Percentiles rank a stretch among this genome's conserved stretches.
These are phyloP conservation scores for Mastomys coucha DNA, from an alignment of 2,113 vertebrate genomes.

Conservation along the genomic window DNA sequence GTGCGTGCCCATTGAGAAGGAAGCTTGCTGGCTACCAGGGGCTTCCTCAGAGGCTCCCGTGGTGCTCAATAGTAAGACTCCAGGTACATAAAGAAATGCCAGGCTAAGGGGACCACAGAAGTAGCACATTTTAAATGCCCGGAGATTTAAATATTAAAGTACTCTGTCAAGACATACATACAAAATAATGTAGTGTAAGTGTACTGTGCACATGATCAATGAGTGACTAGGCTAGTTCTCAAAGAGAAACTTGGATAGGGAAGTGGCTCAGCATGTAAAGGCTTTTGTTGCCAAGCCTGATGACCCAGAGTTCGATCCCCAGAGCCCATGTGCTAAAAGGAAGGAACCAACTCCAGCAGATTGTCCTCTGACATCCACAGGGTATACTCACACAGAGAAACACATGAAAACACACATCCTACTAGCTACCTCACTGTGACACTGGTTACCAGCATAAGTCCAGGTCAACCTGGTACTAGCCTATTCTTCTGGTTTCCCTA, in stretches of 20 bases:
- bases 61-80: background rate
- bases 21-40: accelerated
- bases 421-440: background rate
- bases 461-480: no score
- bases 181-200: background rate
- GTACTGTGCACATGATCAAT: background rate
- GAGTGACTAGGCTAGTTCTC: background rate
- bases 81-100: background rate
- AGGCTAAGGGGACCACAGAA: background rate
- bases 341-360: no score
- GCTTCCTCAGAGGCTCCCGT: background rate
- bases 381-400: no score
- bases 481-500: no score
- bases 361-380: background rate
- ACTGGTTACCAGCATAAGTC: background rate
- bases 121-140: background rate
- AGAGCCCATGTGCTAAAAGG: background rate
- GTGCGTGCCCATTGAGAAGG: background rate
- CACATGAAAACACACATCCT: background rate
- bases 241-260: background rate
- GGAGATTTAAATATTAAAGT: background rate
- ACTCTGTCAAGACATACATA: background rate
- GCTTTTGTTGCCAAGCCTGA: background rate
- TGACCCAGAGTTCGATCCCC: background rate
- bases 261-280: background rate